phyloP scores from a whole-genome alignment of 2,888 invertebrate species.

The Perizoma flavofasciatum region DNA sequence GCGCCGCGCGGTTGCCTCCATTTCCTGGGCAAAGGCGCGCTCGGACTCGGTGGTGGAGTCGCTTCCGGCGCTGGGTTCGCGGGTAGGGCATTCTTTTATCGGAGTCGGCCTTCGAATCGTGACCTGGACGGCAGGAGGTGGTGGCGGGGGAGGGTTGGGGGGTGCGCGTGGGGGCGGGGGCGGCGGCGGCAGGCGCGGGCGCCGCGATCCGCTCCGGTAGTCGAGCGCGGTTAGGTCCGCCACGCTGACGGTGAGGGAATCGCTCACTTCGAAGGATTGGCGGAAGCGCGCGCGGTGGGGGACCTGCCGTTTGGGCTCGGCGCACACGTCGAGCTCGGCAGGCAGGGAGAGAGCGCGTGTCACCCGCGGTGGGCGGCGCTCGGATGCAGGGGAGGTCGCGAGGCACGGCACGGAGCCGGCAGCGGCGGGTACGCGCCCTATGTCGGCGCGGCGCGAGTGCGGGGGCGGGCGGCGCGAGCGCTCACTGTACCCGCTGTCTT shows the following conservation, averaged over 20 bases:
- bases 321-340: slow-evolving; percentile 86
- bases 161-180: slow-evolving; percentile 59
- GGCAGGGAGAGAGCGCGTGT: slow-evolving; percentile 83
- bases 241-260: slow-evolving; percentile 84
- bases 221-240: slow-evolving; percentile 85
- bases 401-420: slow-evolving; percentile 75
- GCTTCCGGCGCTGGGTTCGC: slow-evolving; percentile 75
- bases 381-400: slow-evolving; percentile 59
- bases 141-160: slow-evolving; percentile 53
- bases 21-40: slow-evolving; percentile 71
- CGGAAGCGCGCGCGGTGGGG: slow-evolving; percentile 70
- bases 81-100: slow-evolving; percentile 53
- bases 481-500: slow-evolving; percentile 91
- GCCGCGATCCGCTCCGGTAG: slow-evolving; percentile 74
- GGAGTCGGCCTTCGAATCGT: slow-evolving; percentile 47
- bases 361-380: slow-evolving; percentile 66
- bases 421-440: slow-evolving; percentile 60
- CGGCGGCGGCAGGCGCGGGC: slow-evolving; percentile 70
- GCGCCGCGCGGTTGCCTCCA: slow-evolving; percentile 76
- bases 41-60: slow-evolving; percentile 80
- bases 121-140: slow-evolving; percentile 59
- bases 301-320: slow-evolving; percentile 64
- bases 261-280: slow-evolving; percentile 76
- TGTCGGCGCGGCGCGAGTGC: slow-evolving; percentile 62
- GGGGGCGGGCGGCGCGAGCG: slow-evolving; percentile 70